A percentile compares a stretch with the other conserved stretches of the same genome.
phyloP scores from a whole-genome alignment of 2,797 vertebrate species.

The Anas acuta region DNA sequence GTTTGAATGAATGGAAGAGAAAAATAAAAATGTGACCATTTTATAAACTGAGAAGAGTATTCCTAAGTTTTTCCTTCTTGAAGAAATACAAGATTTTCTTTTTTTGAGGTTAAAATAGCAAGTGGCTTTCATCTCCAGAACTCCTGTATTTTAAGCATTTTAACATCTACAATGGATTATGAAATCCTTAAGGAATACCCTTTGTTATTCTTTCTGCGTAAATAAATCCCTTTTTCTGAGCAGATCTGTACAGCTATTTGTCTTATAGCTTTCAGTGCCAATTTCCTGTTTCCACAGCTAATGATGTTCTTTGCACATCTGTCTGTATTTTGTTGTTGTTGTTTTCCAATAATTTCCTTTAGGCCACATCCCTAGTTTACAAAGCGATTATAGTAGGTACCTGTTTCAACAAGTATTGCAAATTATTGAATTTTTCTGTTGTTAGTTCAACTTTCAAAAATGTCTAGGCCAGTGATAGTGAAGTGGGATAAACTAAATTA shows the following conservation, averaged over 20 bases:
- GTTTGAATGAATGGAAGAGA: background rate
- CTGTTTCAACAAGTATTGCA: background rate
- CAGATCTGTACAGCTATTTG: background rate
- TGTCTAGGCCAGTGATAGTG: background rate
- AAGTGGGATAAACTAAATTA: background rate
- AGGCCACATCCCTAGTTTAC: background rate
- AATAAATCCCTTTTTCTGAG: constrained; percentile 9
- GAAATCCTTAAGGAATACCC: background rate
- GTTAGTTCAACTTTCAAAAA: background rate
- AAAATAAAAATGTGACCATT: background rate
- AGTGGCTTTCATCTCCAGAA: background rate
- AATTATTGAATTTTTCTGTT: background rate
- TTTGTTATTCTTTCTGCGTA: background rate
- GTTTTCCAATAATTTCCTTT: background rate
- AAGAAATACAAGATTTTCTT: background rate
- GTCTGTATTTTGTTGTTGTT: background rate
- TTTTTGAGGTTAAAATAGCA: background rate
- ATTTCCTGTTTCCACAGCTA: constrained; percentile 10
- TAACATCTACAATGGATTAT: background rate
- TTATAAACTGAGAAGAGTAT: background rate
- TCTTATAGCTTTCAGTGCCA: background rate
- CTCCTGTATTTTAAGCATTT: background rate
- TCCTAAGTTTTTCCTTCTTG: background rate
- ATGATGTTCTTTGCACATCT: background rate
- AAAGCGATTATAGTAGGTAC: background rate